phyloP scores from a whole-genome alignment of 2,888 invertebrate genomes.

The Phortica okadai region DNA sequence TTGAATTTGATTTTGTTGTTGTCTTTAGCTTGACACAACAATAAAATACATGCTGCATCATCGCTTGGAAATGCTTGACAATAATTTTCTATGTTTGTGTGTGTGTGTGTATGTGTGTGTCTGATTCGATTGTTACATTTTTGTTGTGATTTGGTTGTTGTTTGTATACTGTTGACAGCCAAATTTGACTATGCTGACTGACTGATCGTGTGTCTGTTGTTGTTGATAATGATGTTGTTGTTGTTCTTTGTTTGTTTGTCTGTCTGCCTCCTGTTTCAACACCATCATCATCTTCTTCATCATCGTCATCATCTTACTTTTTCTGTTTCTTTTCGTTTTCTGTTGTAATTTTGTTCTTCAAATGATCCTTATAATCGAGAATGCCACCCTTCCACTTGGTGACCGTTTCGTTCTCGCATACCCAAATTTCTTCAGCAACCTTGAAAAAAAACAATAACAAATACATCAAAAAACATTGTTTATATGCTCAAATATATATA shows the following conservation, averaged over 20 bases:
- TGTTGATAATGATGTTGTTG: conserved; percentile 16
- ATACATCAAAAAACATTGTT: not conserved
- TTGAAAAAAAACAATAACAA: conserved; percentile 72
- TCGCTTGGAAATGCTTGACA: no score
- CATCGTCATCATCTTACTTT: conserved; percentile 44
- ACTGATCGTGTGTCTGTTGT: conserved; percentile 22
- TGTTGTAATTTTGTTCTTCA: conserved; percentile 90
- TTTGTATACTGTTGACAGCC: not conserved
- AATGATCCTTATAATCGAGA: conserved; percentile 95
- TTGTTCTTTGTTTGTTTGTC: conserved; percentile 30
- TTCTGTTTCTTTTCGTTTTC: conserved; percentile 68
- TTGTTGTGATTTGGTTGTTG: not conserved
- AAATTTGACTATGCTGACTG: not conserved
- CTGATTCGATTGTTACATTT: not conserved
- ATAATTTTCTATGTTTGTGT: not conserved
- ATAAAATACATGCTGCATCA: no score
- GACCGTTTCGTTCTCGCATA: conserved; percentile 96
- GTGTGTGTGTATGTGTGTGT: conserved; percentile 30
- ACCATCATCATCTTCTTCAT: no score
- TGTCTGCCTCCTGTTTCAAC: no score
- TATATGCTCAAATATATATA: not conserved
- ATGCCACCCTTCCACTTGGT: conserved; percentile 99
- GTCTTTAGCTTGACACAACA: no score
- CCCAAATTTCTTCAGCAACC: conserved; percentile 99
- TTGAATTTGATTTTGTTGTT: conserved; percentile 43